Evolutionary conservation across 2,797 vertebrate species (phyloP), one percentile per base, ranked within the genome.

Genomic region (Mormyrus proboscirostris): DNA sequence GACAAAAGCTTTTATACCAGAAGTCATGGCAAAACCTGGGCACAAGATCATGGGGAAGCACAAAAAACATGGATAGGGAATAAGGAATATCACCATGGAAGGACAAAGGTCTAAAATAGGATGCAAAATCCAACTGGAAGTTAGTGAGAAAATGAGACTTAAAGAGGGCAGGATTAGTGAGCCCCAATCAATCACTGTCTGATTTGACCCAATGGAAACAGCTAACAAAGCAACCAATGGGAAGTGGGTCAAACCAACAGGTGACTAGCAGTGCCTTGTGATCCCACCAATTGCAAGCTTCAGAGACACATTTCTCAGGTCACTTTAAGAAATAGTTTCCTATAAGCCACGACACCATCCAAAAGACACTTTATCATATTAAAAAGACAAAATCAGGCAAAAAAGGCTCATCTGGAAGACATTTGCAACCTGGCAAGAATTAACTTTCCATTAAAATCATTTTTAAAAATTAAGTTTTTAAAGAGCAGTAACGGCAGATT

Each of bases 321-420:
- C 41, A 44, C 38, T 47, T 8, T 82, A n/a, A 82, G 76, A 82
- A 82, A 82, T 82, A 76, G 76, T 82, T 82, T 82, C 76, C 76
- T 22, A 82, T 82, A 82, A 82, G 76, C 41, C 41, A 82, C 41
- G 2, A 8, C 19, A 47, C 41, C 41, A 82, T 82, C 76, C 76
- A 82, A 47, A 82, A 47, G 19, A 82, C 76, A 47, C 38, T 76
- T 76, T 76, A 76, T 82, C 38, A 88, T 65, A 69, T 50, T 49
- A 49, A 69, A 69, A 44, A 69, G 10, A 82, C 41, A 22, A 65
- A 88, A 76, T 9, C 8, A 49, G 57, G 53, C 33, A 59, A 65
- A 65, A 49, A 59, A 47, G 59, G 0, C 6, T 69, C 87, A 65
- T 82, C 76, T 82, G 76, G 76, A 82, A 82, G 76, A 82, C 76